Base-by-base conservation (phyloP, 2,113 vertebrate species). In the Propithecus coquereli region DNA sequence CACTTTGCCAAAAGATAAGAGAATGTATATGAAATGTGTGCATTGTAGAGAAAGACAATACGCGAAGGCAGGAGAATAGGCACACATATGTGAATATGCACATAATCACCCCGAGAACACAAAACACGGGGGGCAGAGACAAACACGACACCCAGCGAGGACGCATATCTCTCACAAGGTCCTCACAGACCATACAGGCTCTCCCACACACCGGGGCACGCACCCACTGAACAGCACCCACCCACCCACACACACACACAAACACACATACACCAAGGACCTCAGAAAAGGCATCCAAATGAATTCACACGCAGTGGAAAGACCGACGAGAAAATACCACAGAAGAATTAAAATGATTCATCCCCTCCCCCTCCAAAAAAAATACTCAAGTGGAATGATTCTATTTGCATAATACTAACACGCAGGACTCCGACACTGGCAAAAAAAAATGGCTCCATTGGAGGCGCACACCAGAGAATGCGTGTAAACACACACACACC, bases 391-490 rank as follows among this genome's bases (percentile, higher is more conserved):
- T 86, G 20, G 79, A 96, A 89, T 94, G 92, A 96, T 90, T 87
- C 87, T 90, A 95, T 97, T 97, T 97, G 94, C 97, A 97, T 96
- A 93, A 93, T 91, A 57, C 70, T 97, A 91, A 97, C 92, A 87
- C 30, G 40, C 91, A 79, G 81, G 77, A 70, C 32, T 18, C 66
- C 3, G 68, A 84, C 85, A 85, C 4, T 5, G 73, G 59, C 57
- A 80, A 87, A 82, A 93, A 66, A 74, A 74, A 90, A 97, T 70
- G 95, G 79, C 93, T 96, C 91, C 96, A 63, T 92, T 65, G 86
- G 90, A 93, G 77, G 88, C 68, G 73, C 86, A 92, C 95, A 80
- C 45, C 71, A 45, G 79, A 96, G 94, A 88, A 92, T 34, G 59
- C 37, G 30, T 88, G 88, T 57, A 61, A 68, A 87, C 71, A 57